phyloP scores from a whole-genome alignment of 1,140 invertebrate genomes.

The Drosophila lacertosa region DNA sequence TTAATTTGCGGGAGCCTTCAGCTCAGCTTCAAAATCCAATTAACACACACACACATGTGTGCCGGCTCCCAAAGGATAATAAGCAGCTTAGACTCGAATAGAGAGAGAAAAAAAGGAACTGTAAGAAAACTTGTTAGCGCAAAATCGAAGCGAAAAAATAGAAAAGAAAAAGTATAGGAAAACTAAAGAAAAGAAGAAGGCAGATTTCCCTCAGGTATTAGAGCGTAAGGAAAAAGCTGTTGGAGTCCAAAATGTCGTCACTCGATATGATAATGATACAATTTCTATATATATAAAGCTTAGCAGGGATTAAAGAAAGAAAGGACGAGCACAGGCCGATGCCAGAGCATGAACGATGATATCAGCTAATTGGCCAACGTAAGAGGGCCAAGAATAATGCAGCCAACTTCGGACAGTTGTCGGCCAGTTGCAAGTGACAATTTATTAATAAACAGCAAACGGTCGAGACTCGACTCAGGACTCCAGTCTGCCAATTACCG shows the following conservation, averaged over 20 bases:
- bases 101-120: slow-evolving; percentile 44
- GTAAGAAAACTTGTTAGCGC: slow-evolving; percentile 73
- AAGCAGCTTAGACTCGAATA: slow-evolving; percentile 70
- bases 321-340: not conserved
- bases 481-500: slow-evolving; percentile 66
- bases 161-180: too few species aligned
- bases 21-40: slow-evolving; percentile 61
- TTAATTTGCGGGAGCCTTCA: slow-evolving; percentile 27
- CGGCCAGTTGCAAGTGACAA: slow-evolving; percentile 74
- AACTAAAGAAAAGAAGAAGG: too few species aligned
- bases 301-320: slow-evolving; percentile 65
- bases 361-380: slow-evolving; percentile 68
- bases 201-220: slow-evolving; percentile 73
- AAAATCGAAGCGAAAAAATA: slow-evolving; percentile 48
- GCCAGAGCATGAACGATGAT: slow-evolving; percentile 62
- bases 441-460: slow-evolving; percentile 77
- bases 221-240: not conserved
- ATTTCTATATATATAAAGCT: slow-evolving; percentile 77
- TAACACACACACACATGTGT: slow-evolving; percentile 31
- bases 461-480: slow-evolving; percentile 28
- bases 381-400: slow-evolving; percentile 38
- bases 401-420: too few species aligned
- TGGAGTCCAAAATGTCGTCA: slow-evolving; percentile 58
- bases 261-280: slow-evolving; percentile 82
- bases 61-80: slow-evolving; percentile 59